Base-by-base conservation (phyloP, 1,140 invertebrate species). In the Psix sp. region DNA sequence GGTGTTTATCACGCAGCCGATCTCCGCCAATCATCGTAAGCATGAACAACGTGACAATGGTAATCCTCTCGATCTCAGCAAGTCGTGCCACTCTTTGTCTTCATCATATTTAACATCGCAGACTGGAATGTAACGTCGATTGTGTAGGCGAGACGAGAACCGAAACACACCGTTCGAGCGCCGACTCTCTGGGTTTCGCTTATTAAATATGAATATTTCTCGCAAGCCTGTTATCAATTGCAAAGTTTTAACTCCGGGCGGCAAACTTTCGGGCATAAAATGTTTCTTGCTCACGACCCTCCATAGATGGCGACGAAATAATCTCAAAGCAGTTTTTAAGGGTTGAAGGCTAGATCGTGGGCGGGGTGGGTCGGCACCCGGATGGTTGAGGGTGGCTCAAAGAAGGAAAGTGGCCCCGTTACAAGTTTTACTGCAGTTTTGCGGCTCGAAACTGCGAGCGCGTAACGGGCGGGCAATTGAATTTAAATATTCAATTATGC, bases 401-500 rank as follows among this genome's bases (percentile, higher is more conserved):
- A 76, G 80, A 81, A 79, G 80, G 81, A 86, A 86, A 87, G 84
- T 86, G 83, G 85, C 84, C 83, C 85, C 83, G 85, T 87, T 87
- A 87, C 86, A 87, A 87, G 85, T 87, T 87, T 87, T 86, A 87
- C 84, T 86, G 84, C 86, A 87, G 85, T 87, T 87, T 87, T 87
- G 86, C 83, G 85, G 85, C 84, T 87, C 79, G 80, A 82, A 80
- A 84, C 79, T 83, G 82, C 79, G 85, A 85, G 84, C 81, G 84
- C 82, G 82, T 85, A 84, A 84, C 80, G 81, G 80, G 72, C 63
- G 76, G 68, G 84, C 87, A 88, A 88, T 88, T 88, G 87, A 88
- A 88, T 88, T 89, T 88, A 89, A 88, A 87, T 87, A 85, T 87
- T 87, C 85, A 88, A 88, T 88, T 88, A 89, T 89, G 87, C 87